Evolutionary conservation across 35 echinoderm and acorn worm genomes (phyloP).

Genomic region (Ophioderma brevispina): DNA sequence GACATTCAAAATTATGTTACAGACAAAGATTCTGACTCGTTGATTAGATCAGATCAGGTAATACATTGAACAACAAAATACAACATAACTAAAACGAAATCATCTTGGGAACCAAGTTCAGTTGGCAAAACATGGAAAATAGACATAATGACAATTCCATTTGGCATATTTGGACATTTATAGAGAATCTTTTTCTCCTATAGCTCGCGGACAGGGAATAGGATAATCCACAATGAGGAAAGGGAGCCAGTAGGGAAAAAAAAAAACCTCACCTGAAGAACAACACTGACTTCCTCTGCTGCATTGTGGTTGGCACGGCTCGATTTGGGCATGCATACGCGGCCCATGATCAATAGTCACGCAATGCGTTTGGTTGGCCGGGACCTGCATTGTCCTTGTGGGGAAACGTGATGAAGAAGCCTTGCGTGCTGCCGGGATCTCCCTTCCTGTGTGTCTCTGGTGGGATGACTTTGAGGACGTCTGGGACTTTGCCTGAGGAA

Average conservation of each 20-base stretch:
- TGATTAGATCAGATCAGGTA: no score
- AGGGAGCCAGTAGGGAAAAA: not conserved
- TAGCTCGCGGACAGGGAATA: not conserved
- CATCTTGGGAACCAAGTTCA: no score
- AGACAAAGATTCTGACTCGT: no score
- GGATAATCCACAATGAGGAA: not conserved
- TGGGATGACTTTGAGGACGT: not conserved
- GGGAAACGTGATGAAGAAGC: not conserved
- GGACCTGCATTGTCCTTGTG: not conserved
- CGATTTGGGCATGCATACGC: not conserved
- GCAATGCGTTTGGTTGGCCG: not conserved
- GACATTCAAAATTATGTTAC: no score
- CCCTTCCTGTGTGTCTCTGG: slow-evolving; percentile 8
- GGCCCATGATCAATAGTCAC: not conserved
- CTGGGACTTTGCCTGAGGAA: not conserved
- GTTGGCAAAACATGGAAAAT: no score
- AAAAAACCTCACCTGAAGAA: not conserved
- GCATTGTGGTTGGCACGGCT: not conserved
- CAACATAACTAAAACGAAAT: no score
- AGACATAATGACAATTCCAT: no score
- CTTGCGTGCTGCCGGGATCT: not conserved
- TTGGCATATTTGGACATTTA: no score
- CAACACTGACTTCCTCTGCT: not conserved
- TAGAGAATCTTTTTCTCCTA: not conserved
- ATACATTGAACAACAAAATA: no score